A percentile compares a stretch with the other conserved stretches of the same genome.
phyloP scores from a whole-genome alignment of 2,888 invertebrate species.

The Loripinus fragilis region DNA sequence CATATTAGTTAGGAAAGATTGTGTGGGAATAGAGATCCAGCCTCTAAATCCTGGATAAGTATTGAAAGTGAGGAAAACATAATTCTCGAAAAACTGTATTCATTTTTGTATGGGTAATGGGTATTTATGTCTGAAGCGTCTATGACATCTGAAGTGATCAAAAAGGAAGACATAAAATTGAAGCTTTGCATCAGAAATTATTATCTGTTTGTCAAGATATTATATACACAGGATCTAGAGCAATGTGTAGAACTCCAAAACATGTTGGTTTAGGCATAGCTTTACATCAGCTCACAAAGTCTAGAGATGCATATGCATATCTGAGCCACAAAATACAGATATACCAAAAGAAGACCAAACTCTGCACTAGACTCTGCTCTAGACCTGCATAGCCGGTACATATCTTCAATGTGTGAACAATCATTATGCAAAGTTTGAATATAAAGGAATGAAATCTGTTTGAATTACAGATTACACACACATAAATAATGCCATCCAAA shows the following conservation, averaged over 20 bases:
- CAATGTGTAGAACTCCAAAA: constrained; percentile 38
- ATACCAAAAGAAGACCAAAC: too few species aligned
- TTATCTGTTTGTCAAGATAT: constrained; percentile 31
- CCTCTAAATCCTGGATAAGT: constrained; percentile 30
- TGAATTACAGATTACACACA: too few species aligned
- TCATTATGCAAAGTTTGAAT: too few species aligned
- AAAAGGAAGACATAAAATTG: constrained; percentile 1
- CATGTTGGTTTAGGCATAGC: constrained; percentile 32
- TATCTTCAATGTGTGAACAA: too few species aligned
- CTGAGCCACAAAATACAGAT: constrained; percentile 28
- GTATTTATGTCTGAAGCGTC: constrained; percentile 7
- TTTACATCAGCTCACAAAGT: constrained; percentile 33
- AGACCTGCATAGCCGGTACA: too few species aligned
- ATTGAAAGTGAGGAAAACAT: constrained; percentile 12
- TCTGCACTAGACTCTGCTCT: too few species aligned
- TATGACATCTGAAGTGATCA: neutral
- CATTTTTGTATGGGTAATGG: constrained; percentile 23
- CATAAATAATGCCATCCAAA: too few species aligned
- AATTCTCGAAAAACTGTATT: constrained; percentile 16
- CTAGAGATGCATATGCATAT: constrained; percentile 30
- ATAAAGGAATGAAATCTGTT: too few species aligned
- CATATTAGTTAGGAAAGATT: neutral
- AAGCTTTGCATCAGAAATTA: constrained; percentile 23
- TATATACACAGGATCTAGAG: constrained; percentile 24
- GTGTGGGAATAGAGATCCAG: constrained; percentile 20